Base-by-base conservation (phyloP, 2,797 vertebrate genomes). In the Synanceia verrucosa region DNA sequence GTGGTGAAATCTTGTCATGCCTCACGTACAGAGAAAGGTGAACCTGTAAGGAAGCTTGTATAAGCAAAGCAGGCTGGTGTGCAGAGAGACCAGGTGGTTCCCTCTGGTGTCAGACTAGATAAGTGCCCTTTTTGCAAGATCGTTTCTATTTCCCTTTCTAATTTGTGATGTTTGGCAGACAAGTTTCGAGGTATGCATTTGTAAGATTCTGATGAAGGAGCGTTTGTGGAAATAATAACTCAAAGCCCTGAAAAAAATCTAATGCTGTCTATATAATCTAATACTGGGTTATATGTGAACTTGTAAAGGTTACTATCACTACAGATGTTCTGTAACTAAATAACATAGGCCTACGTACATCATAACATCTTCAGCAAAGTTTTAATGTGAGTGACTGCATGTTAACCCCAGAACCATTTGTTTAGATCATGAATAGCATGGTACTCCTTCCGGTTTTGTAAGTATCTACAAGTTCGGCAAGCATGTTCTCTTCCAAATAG, bases 381-480 rank as follows among this genome's bases (percentile, higher is more conserved):
- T 55, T 55, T 1, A 4, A 21, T 55, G 7, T 13, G 19, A 36
- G 52, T 6, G n/a, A 16, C 33, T 16, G 9, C 13, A 16, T 36
- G n/a, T 57, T 51, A 72, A 21, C n/a, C 51, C 80, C 80, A 87
- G 41, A 36, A 85, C 80, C 83, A 87, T 24, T 62, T 67, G 18
- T 61, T 79, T 0, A 87, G 69, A 50, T 31, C 6, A 11, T 9
- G 23, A 23, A 67, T 3, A 9, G 6, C 12, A 23, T 77, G 61
- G 34, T 67, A 64, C 13, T 14, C 37, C 28, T 8, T 62, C 51
- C 44, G 36, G 6, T 8, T 31, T 62, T 74, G 47, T 60, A 85
- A 10, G 70, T 78, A 55, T 13, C 37, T 7, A 63, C 80, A 87
- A 1, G 47, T 44, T 12, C 0, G 2, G 14, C 85, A 87, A 0